Evolutionary conservation across 2,113 vertebrate species (phyloP).

Genomic region (Erythrocercus mccallii): DNA sequence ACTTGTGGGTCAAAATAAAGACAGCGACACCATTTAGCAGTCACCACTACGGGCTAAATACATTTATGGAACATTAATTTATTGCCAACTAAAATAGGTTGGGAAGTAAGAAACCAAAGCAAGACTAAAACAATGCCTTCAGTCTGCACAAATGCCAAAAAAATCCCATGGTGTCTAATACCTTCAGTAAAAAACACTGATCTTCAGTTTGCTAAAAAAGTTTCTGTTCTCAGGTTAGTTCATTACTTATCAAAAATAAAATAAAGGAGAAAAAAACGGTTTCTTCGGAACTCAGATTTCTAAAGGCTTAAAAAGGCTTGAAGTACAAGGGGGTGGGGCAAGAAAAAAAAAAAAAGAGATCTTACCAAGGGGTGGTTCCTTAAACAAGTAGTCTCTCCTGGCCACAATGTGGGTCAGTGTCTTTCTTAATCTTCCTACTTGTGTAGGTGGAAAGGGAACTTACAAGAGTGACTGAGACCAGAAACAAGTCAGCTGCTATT

Average conservation of each 20-base stretch:
- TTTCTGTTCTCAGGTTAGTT: not conserved
- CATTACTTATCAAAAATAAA: not conserved
- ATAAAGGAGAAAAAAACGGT: not conserved
- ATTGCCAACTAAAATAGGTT: not conserved
- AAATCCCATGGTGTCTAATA: not conserved
- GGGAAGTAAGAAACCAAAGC: not conserved
- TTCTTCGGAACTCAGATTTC: not conserved
- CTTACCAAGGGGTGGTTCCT: constrained; percentile 46
- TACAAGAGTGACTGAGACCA: not conserved
- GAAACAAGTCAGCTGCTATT: not conserved
- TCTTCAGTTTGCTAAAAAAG: not conserved
- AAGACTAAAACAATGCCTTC: not conserved
- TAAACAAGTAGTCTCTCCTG: not conserved
- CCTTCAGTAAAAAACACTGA: not conserved
- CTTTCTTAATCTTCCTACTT: not conserved
- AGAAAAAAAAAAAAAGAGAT: not conserved
- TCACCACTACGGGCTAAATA: not conserved
- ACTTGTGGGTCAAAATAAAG: not conserved
- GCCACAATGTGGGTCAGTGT: not conserved
- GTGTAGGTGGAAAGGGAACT: not conserved
- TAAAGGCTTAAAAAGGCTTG: not conserved
- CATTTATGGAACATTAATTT: not conserved
- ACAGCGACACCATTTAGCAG: not conserved
- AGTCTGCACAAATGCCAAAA: not conserved
- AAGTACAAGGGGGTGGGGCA: not conserved